phyloP scores from a whole-genome alignment of 2,888 invertebrate species.

The Pristionchus maxplancki region DNA sequence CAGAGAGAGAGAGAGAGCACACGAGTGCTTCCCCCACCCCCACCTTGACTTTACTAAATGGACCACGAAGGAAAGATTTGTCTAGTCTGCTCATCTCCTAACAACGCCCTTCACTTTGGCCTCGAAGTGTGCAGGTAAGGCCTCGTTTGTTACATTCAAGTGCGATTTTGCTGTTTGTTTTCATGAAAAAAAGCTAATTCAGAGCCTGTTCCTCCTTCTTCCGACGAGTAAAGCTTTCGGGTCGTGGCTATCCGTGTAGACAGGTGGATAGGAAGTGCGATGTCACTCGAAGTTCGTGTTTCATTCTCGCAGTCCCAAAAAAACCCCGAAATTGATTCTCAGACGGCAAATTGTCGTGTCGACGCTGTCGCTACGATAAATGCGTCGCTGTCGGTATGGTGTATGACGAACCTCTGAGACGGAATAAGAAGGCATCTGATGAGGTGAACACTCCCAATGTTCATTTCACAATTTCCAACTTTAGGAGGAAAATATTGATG shows the following conservation, averaged over 20 bases:
- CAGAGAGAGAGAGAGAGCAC: neutral
- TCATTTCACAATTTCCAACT: too few species aligned
- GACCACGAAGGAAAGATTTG: too few species aligned
- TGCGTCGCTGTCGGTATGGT: neutral
- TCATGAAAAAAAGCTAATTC: neutral
- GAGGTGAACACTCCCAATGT: neutral
- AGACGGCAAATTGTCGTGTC: neutral
- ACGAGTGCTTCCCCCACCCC: neutral
- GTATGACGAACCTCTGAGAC: neutral
- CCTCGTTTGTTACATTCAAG: neutral
- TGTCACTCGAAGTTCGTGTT: neutral
- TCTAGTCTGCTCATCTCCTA: neutral
- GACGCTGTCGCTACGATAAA: neutral
- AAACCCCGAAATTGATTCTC: too few species aligned
- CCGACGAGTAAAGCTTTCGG: neutral
- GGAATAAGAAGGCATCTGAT: neutral
- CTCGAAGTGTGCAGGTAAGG: neutral
- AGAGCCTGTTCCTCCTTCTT: slow-evolving; percentile 2
- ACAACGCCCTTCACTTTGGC: neutral
- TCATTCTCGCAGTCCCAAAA: neutral
- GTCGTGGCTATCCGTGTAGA: neutral
- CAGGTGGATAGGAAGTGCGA: neutral
- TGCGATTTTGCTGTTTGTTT: too few species aligned
- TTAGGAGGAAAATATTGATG: neutral
- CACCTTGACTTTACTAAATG: neutral